phyloP scores from a whole-genome alignment of 2,113 vertebrate species.

The Romanogobio albipinnatus region DNA sequence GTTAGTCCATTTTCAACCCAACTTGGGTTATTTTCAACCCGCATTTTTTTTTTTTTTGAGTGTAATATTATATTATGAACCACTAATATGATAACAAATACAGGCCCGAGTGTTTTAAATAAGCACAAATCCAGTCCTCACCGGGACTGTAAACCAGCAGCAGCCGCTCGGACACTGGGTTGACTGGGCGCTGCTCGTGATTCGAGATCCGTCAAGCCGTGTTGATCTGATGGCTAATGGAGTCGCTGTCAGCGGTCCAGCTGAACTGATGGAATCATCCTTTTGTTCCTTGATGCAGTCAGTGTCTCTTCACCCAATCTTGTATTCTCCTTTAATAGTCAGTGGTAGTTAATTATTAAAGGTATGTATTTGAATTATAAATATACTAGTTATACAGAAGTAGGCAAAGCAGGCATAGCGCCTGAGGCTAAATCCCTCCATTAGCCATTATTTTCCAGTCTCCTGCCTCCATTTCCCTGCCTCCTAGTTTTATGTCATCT shows the following conservation, averaged over 20 bases:
- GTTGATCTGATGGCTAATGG: slow-evolving; percentile 20
- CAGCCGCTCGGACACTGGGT: not conserved
- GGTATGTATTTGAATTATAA: slow-evolving; percentile 99
- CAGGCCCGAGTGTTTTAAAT: too few relatives aligned
- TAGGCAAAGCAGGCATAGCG: slow-evolving; percentile 99
- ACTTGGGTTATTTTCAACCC: too few relatives aligned
- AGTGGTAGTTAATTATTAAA: slow-evolving; percentile 99
- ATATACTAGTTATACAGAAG: slow-evolving; percentile 99
- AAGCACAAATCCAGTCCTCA: not conserved
- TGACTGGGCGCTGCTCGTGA: not conserved
- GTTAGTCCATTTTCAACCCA: too few relatives aligned
- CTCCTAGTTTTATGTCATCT: slow-evolving; percentile 93
- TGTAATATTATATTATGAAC: not conserved
- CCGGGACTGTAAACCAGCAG: not conserved
- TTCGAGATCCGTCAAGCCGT: not conserved
- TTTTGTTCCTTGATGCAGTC: slow-evolving; percentile 87
- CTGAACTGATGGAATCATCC: slow-evolving; percentile 55
- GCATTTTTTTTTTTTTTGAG: too few relatives aligned
- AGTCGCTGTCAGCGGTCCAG: slow-evolving; percentile 54
- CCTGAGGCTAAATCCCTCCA: slow-evolving; percentile 98
- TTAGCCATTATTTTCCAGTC: slow-evolving; percentile 99
- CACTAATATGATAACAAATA: too few relatives aligned
- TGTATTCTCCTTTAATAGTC: slow-evolving; percentile 98
- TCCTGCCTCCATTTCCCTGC: slow-evolving; percentile 95
- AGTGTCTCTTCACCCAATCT: slow-evolving; percentile 88